Conservation (phyloP, 2,888 invertebrate species). For the Orthonychiurus folsomi region DNA sequence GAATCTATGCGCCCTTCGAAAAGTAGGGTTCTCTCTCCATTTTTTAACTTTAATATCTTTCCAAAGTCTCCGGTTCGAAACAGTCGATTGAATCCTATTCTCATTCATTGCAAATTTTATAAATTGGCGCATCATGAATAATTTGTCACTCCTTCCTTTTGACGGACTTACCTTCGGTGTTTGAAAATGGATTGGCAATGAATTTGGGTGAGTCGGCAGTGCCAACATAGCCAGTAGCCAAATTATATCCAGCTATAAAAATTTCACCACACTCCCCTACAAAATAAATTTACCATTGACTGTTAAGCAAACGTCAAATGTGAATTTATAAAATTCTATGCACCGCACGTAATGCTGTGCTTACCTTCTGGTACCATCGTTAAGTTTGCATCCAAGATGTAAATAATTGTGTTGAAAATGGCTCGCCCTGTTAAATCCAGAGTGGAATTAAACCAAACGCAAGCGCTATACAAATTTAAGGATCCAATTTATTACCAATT, state of each 20-base stretch:
- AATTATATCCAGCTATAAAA: conserved; percentile 37
- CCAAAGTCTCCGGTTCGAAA: conserved; percentile 36
- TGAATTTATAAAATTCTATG: too few relatives aligned
- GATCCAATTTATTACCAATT: conserved; percentile 54
- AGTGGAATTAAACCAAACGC: not conserved
- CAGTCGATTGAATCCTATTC: conserved; percentile 21
- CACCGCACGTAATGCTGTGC: too few relatives aligned
- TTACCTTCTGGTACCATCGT: conserved; percentile 62
- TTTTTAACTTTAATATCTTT: conserved; percentile 20
- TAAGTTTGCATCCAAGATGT: conserved; percentile 62
- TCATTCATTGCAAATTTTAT: conserved; percentile 10
- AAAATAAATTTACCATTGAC: too few relatives aligned
- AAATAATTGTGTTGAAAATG: conserved; percentile 69
- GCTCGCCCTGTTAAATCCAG: conserved; percentile 54
- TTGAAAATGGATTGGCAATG: conserved; percentile 25
- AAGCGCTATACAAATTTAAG: not conserved
- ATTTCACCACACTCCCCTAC: conserved; percentile 44
- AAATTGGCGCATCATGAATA: not conserved
- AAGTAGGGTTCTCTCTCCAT: conserved; percentile 19
- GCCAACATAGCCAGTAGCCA: conserved; percentile 38
- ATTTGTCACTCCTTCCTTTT: too few relatives aligned
- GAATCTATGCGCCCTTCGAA: conserved; percentile 27
- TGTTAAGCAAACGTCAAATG: too few relatives aligned
- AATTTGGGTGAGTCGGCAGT: conserved; percentile 32
- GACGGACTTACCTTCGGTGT: conserved; percentile 18